Evolutionary conservation across 1,140 invertebrate genomes (phyloP), one percentile per base, ranked within the genome.

Genomic region (Holcopasites calliopsidis): DNA sequence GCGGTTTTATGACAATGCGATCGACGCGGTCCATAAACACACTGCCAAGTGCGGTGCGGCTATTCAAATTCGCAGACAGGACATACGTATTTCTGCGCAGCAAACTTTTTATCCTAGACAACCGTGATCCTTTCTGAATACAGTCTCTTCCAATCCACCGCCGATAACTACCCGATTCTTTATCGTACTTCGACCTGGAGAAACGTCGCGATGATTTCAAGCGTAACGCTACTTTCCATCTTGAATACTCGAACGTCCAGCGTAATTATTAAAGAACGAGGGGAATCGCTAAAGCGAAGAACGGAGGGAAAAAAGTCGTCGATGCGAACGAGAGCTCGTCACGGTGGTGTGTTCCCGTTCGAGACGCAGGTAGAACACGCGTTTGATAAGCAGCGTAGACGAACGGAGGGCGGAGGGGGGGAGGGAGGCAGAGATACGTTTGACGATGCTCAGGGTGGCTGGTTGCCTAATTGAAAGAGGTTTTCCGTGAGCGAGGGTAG

Each of bases 381-480:
- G 50, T 62, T 61, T 16, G 68, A 62, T 21, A 21, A 23, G 58
- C 11, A 26, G 11, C 13, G 35, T 3, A 38, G 33, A 38, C 28
- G 44, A 52, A 16, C 42, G 44, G 26, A 21, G 50, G 44, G 61
- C 40, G 6, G 33, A 23, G 3, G 10, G n/a, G 2, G n/a, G 33
- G 44, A 68, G 18, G 54, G 40, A 28, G 33, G 49, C 26, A 77
- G 77, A 75, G 70, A 55, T 66, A 69, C 35, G 54, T 54, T 64
- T 61, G 65, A 64, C 66, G 73, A 54, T 69, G 60, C 35, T 66
- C 50, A 60, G 72, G 62, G 76, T 76, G 82, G 80, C 73, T 73
- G 80, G 68, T 61, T 79, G 79, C 85, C 78, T 86, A 89, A 89
- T 89, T 89, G 88, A 89, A 89, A 88, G 82, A 88, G 85, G 84